Conservation (phyloP, 2,888 invertebrate genomes). For the Stramonita haemastoma region DNA sequence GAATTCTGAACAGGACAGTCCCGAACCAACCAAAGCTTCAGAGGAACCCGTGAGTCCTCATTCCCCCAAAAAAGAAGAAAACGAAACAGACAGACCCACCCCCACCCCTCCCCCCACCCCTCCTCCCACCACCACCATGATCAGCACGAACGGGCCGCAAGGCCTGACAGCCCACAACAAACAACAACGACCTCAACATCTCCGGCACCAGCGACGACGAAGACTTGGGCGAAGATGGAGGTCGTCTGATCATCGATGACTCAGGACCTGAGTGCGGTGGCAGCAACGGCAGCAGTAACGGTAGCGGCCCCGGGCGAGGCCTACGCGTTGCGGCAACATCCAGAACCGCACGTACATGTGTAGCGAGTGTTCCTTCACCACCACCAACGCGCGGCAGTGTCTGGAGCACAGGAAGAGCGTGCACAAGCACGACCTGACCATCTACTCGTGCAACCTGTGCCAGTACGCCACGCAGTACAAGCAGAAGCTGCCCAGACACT, state of each 20-base stretch:
- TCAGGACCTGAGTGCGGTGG: slow-evolving; percentile 8
- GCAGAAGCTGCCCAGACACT: slow-evolving; percentile 70
- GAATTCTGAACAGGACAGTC: too few species aligned
- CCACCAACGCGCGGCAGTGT: slow-evolving; percentile 64
- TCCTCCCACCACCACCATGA: slow-evolving; percentile 28
- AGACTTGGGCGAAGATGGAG: slow-evolving; percentile 63
- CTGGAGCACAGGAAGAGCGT: slow-evolving; percentile 67
- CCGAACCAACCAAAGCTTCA: too few species aligned
- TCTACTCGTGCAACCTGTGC: slow-evolving; percentile 72
- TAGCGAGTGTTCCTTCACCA: slow-evolving; percentile 60
- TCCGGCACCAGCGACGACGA: slow-evolving; percentile 37
- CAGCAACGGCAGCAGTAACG: neutral
- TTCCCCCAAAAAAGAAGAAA: too few species aligned
- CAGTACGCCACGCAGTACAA: slow-evolving; percentile 73
- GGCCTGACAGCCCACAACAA: too few species aligned
- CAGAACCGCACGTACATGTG: slow-evolving; percentile 69
- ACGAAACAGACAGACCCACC: neutral
- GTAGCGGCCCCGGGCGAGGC: slow-evolving; percentile 31
- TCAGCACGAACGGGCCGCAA: slow-evolving; percentile 4
- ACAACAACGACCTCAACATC: neutral
- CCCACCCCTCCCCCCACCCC: neutral
- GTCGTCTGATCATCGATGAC: slow-evolving; percentile 54
- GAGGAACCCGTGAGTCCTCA: too few species aligned
- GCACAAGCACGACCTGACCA: slow-evolving; percentile 66
- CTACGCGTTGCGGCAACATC: slow-evolving; percentile 63